A percentile compares a stretch with the other conserved stretches of the same genome.
phyloP scores from a whole-genome alignment of 2,888 invertebrate species.

The Myopa tessellatipennis region DNA sequence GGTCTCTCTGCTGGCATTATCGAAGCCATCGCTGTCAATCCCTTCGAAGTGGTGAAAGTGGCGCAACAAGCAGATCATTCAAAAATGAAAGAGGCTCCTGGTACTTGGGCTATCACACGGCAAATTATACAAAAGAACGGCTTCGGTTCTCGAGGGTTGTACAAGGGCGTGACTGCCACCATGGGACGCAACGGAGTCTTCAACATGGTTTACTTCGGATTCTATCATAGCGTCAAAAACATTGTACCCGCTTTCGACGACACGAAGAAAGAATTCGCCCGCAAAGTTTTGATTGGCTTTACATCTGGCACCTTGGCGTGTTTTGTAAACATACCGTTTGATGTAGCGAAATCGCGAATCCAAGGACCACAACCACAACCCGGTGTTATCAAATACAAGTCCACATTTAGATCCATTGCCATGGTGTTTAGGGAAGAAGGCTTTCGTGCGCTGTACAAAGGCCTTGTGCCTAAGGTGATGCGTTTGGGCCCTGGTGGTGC shows the following conservation, averaged over 20 bases:
- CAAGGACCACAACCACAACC: slow-evolving; percentile 88
- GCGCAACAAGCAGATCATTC: slow-evolving; percentile 81
- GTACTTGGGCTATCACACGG: slow-evolving; percentile 83
- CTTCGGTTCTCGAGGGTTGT: slow-evolving; percentile 82
- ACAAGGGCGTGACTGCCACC: slow-evolving; percentile 90
- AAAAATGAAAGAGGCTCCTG: slow-evolving; percentile 73
- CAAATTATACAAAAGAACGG: slow-evolving; percentile 82
- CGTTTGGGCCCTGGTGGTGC: slow-evolving; percentile 94
- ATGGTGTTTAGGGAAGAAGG: slow-evolving; percentile 90
- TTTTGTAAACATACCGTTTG: slow-evolving; percentile 92
- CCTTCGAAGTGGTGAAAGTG: slow-evolving; percentile 97
- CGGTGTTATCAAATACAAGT: slow-evolving; percentile 80
- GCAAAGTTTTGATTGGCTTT: slow-evolving; percentile 87
- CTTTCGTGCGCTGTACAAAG: slow-evolving; percentile 89
- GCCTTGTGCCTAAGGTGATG: slow-evolving; percentile 89
- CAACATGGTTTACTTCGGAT: slow-evolving; percentile 95
- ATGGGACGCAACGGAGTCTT: slow-evolving; percentile 90
- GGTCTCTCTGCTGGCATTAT: slow-evolving; percentile 90
- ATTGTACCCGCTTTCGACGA: slow-evolving; percentile 77
- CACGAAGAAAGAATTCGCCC: slow-evolving; percentile 75
- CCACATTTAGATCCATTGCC: slow-evolving; percentile 78
- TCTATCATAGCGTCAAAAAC: slow-evolving; percentile 91
- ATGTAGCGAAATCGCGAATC: slow-evolving; percentile 95
- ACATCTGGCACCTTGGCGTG: slow-evolving; percentile 88
- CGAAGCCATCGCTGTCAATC: slow-evolving; percentile 92